Base-by-base conservation (phyloP, 2,113 vertebrate genomes). In the Otis tarda region DNA sequence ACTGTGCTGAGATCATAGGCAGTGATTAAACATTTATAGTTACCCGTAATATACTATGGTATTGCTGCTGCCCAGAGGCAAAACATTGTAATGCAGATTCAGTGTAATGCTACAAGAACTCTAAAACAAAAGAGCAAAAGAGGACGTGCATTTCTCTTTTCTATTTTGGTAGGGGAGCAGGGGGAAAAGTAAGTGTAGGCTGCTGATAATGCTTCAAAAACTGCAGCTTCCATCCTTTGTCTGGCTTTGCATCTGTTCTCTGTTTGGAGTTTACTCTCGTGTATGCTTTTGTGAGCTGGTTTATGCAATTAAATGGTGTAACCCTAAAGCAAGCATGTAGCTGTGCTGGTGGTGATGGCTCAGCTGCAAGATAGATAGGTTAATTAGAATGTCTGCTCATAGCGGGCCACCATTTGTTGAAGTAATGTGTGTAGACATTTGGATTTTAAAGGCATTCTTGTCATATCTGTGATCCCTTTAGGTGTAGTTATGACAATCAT, bases 301-400 rank as follows among this genome's bases (percentile, higher is more conserved):
- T 97, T 92, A 93, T 86, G 67, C 65, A 96, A 95, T 98, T 97
- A 96, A 97, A 96, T 94, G 92, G 74, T 95, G 78, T 96, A 93
- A 95, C 74, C 69, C 64, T 93, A 87, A 76, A 81, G 83, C 59
- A 95, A 95, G 61, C 41, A 11, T 45, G 55, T 94, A 87, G 94
- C 91, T 92, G 82, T 95, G 79, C 89, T 47, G 23, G 49, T 89
- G 73, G 61, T 96, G 92, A 91, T 89, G 88, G 84, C 49, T 86
- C 87, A 90, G 57, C 57, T 73, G 88, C 60, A 95, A 94, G 82
- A 92, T 41, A 95, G 95, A 83, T 93, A 68, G 81, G 93, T 91
- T 96, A 96, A 94, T 93, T 93, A 93, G 76, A 97, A 91, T 83
- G 47, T 77, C 81, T 90, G 33, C 83, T 92, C 87, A 63, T 52